Conservation (phyloP, 2,113 vertebrate species). For the Apeltes quadracus region DNA sequence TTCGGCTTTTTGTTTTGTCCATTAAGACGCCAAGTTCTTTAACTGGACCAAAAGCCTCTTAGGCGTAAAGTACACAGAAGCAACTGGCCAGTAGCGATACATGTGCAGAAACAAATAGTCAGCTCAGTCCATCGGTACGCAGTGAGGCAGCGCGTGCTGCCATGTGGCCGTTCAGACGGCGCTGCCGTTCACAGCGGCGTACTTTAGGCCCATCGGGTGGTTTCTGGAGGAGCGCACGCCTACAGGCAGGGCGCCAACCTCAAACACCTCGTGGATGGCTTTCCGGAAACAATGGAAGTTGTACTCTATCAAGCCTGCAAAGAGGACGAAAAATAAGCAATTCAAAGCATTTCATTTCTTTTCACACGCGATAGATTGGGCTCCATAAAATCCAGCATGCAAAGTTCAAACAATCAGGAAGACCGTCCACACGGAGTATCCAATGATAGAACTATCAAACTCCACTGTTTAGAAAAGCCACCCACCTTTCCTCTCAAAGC, state of each 20-base stretch:
- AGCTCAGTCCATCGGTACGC: not conserved
- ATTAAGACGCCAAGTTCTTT: conserved; percentile 1
- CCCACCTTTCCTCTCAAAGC: conserved; percentile 96
- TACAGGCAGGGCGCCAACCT: conserved; percentile 86
- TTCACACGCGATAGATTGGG: not conserved
- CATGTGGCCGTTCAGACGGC: conserved; percentile 11
- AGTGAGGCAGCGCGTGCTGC: not conserved
- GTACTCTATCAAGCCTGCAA: conserved; percentile 95
- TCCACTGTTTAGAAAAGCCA: not conserved
- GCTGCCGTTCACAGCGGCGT: conserved; percentile 47
- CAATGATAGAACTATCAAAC: no score
- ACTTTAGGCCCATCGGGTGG: conserved; percentile 37
- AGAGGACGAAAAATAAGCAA: not conserved
- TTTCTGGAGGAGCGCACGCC: conserved; percentile 78
- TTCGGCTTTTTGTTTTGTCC: not conserved
- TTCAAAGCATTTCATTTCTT: not conserved
- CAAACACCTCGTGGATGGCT: conserved; percentile 97
- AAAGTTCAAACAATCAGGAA: no score
- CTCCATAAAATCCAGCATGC: no score
- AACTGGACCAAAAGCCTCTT: not conserved
- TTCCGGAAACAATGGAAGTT: conserved; percentile 99
- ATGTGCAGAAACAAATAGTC: conserved; percentile 4
- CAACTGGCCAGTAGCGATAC: conserved; percentile 23
- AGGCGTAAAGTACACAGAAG: conserved; percentile 1
- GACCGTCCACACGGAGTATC: no score